Evolutionary conservation across 2,888 invertebrate species (phyloP).

Genomic region (Xanthorhoe spadicearia): DNA sequence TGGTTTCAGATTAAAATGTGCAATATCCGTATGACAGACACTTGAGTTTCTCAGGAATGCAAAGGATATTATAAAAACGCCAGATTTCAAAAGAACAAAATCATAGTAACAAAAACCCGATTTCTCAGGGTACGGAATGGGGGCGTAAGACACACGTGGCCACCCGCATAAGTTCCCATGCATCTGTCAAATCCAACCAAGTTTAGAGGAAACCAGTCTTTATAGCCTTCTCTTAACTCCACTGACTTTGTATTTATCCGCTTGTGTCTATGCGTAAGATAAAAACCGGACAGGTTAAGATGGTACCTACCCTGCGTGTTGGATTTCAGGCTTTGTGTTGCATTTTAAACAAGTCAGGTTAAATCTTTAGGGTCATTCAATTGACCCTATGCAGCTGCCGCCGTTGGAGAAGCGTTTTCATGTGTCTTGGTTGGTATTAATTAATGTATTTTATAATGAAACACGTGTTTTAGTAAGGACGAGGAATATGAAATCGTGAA

Average conservation of each 20-base stretch:
- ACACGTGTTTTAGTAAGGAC: slow-evolving; percentile 12
- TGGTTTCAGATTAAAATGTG: background rate
- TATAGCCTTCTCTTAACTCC: background rate
- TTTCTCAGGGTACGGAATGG: slow-evolving; percentile 57
- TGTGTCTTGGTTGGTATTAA: slow-evolving; percentile 64
- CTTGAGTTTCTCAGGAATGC: background rate
- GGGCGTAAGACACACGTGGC: slow-evolving; percentile 67
- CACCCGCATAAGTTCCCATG: slow-evolving; percentile 71
- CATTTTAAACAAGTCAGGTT: slow-evolving; percentile 61
- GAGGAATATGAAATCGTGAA: too few relatives aligned
- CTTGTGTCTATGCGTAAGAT: slow-evolving; percentile 52
- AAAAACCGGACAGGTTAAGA: slow-evolving; percentile 50
- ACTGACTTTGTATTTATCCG: slow-evolving; percentile 48
- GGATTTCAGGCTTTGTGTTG: slow-evolving; percentile 31
- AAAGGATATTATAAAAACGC: slow-evolving; percentile 34
- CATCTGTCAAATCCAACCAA: slow-evolving; percentile 57
- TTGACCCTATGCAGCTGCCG: slow-evolving; percentile 79
- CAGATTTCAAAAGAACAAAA: slow-evolving; percentile 34
- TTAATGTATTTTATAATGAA: slow-evolving; percentile 45
- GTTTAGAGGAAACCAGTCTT: slow-evolving; percentile 2
- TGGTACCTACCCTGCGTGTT: slow-evolving; percentile 41
- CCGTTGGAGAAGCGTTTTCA: slow-evolving; percentile 60
- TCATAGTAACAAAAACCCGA: slow-evolving; percentile 45
- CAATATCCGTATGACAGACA: background rate
- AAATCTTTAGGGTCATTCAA: slow-evolving; percentile 74